phyloP scores from a whole-genome alignment of 2,888 invertebrate species.

The Ephialtes manifestator region DNA sequence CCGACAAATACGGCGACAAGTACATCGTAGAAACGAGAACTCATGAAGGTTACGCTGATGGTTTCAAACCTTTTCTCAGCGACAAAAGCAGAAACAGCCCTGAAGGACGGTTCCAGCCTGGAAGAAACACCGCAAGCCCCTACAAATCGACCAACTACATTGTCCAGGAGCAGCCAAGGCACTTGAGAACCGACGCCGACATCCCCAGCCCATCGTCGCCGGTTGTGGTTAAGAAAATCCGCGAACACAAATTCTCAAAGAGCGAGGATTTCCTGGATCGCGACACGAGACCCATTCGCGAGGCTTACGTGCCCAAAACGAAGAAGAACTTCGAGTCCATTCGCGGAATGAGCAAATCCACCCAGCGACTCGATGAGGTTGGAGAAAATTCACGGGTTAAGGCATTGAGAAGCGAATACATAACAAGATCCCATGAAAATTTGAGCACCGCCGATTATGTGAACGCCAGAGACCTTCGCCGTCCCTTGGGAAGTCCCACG shows the following conservation, averaged over 20 bases:
- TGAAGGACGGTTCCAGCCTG: constrained; percentile 74
- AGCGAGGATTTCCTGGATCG: constrained; percentile 81
- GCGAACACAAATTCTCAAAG: constrained; percentile 81
- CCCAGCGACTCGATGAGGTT: constrained; percentile 82
- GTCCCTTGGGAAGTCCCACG: constrained; percentile 69
- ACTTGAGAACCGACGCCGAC: neutral
- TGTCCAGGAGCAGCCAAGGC: constrained; percentile 63
- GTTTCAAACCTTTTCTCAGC: constrained; percentile 80
- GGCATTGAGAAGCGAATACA: constrained; percentile 79
- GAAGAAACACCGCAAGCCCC: constrained; percentile 63
- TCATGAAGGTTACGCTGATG: constrained; percentile 80
- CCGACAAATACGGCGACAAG: constrained; percentile 83
- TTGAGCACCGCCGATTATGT: constrained; percentile 80
- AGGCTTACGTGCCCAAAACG: constrained; percentile 77
- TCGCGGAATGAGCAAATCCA: constrained; percentile 83
- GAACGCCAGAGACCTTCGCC: constrained; percentile 82
- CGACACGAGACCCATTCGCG: constrained; percentile 72
- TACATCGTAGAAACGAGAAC: constrained; percentile 83
- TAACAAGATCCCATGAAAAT: constrained; percentile 83
- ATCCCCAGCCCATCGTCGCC: constrained; percentile 74
- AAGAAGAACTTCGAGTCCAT: constrained; percentile 81
- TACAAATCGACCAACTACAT: constrained; percentile 74
- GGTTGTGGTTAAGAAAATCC: constrained; percentile 75
- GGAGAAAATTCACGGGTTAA: constrained; percentile 78
- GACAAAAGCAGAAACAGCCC: constrained; percentile 79